Percentiles rank a stretch among this genome's conserved stretches.
phyloP scores from a whole-genome alignment of 2,797 vertebrate species.

The Manis crassicaudata region DNA sequence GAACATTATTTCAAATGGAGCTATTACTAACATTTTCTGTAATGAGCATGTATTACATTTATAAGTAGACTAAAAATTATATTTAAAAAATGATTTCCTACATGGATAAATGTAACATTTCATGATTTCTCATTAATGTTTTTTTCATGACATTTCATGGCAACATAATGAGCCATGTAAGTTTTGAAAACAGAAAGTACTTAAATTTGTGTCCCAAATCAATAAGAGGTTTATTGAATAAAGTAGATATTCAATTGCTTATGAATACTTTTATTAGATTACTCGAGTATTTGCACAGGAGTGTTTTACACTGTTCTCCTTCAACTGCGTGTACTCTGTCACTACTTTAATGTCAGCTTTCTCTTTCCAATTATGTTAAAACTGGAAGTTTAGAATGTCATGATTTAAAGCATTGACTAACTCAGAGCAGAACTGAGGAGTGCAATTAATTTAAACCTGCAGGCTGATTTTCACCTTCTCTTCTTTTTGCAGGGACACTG shows the following conservation, averaged over 20 bases:
- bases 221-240: neutral
- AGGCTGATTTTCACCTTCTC: constrained; percentile 78
- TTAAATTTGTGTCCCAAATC: constrained; percentile 2
- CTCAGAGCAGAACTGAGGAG: constrained; percentile 50
- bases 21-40: neutral
- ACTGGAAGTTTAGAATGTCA: constrained; percentile 56
- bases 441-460: constrained; percentile 80
- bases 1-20: neutral
- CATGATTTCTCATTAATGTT: neutral
- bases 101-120: neutral
- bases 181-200: constrained; percentile 39
- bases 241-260: neutral
- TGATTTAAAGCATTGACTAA: constrained; percentile 56
- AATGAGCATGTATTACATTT: neutral
- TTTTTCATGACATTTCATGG: too few species aligned
- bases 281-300: neutral
- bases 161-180: neutral
- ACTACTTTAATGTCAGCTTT: constrained; percentile 52
- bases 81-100: neutral
- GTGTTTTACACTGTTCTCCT: constrained; percentile 5
- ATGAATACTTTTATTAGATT: neutral
- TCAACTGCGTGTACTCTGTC: constrained; percentile 39
- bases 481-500: constrained; percentile 37
- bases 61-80: neutral
- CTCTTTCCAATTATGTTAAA: constrained; percentile 69